Evolutionary conservation across 2,888 invertebrate species (phyloP), one percentile per base, ranked within the genome.

Genomic region (Laspeyria flexula): DNA sequence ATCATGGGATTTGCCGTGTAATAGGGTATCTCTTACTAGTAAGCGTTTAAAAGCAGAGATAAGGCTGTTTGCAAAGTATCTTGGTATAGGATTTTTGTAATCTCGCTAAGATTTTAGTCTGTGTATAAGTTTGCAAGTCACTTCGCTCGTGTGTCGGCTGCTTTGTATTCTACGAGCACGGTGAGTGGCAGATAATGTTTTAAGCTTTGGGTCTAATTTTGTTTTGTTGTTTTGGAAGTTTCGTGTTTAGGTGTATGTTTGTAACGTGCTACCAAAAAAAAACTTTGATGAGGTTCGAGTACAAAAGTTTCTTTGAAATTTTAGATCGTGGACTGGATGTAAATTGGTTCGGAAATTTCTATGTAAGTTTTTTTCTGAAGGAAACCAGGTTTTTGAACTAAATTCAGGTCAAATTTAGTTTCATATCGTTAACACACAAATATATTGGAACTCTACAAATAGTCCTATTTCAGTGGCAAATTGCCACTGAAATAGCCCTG

Each of bases 1-100:
- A 86, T 83, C 90, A 84, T 82, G 90, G 90, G 90, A 90, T 90
- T 90, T 89, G 79, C 72, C 59, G 64, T 79, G 83, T 85, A 85
- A 87, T 85, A 81, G 83, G 79, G 85, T 83, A 83, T 86, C 80
- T 80, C 72, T 77, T 82, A 79, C 75, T 69, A 71, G 77, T 74
- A 73, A 79, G 71, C 73, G 73, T 77, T 85, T 81, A 81, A 79
- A 79, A 82, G 77, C 73, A 73, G 60, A 79, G 79, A 85, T 84
- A 85, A 77, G 77, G 72, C 60, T 75, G 58, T 59, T 72, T 75
- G 72, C 68, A 73, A 73, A 78, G 70, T 65, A 52, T 49, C 53
- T 65, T 62, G 53, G 69, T 77, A 80, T 82, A 73, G 66, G 60
- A 71, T 78, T 84, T 82, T 75, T 75, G 68, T 65, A 74, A 77